Base-by-base conservation (phyloP, 1,140 invertebrate genomes). In the Helicoverpa zea region DNA sequence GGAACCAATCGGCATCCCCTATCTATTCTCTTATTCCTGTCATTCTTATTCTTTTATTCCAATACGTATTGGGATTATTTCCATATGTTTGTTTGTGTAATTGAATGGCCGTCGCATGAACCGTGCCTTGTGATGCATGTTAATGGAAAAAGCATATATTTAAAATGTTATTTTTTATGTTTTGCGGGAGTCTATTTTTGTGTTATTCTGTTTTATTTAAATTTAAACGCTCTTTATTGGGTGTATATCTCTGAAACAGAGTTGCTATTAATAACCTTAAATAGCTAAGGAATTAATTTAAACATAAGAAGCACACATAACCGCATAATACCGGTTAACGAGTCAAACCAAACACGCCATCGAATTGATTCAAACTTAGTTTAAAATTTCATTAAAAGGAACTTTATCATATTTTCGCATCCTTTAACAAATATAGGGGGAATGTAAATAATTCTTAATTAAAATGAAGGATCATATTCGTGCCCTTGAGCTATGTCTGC, bases 361-460 rank as follows among this genome's bases (percentile, higher is more conserved):
- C 43, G 29, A 16, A 74, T 74, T 74, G 72, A 74, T 54, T 74
- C 16, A 66, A 72, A 58, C 58, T 75, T n/a, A 61, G 58, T 68
- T 49, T 43, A 18, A 63, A 79, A 79, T 82, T 82, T 82, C 75
- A 82, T 82, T 79, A 82, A 79, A 77, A 29, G 23, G 14, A 73
- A 68, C 58, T 79, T 78, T 14, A 29, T 52, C 59, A 80, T 83
- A 78, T 76, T 76, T 76, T 76, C 30, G 54, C 64, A 59, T 70
- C 47, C 12, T 54, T 52, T 23, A 47, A 47, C 66, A 80, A 80
- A 76, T 68, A 63, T 49, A 59, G 47, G 70, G 73, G 52, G 63
- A 73, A 74, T 61, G 82, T 83, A 80, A 76, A 83, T 83, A 83
- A 80, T 83, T 63, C 73, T 83, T 83, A 83, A 83, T 83, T 83